Percentiles rank a stretch among this genome's conserved stretches.
phyloP scores from a whole-genome alignment of 1,140 invertebrate species.

The Apis cerana region DNA sequence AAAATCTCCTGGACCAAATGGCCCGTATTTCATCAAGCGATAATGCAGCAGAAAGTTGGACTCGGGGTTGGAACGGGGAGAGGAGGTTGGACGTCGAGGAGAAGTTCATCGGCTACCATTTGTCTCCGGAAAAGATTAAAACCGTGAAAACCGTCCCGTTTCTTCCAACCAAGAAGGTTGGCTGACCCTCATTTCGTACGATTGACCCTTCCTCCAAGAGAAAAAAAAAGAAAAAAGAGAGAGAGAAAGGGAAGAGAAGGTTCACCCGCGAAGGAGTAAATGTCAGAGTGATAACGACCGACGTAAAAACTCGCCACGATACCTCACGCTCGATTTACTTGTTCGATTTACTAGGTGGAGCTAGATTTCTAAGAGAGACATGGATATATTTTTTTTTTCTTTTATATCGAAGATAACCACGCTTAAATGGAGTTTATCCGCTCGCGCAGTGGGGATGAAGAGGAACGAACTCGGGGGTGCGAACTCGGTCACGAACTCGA shows the following conservation, averaged over 20 bases:
- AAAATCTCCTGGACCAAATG: not conserved
- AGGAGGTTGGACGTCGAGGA: not conserved
- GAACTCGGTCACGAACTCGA: no score
- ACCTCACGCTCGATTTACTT: slow-evolving; percentile 49
- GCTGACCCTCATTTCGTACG: slow-evolving; percentile 15
- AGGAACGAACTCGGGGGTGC: not conserved
- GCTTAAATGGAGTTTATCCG: slow-evolving; percentile 19
- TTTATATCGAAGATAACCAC: slow-evolving; percentile 9
- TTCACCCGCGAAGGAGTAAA: not conserved
- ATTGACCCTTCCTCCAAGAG: not conserved
- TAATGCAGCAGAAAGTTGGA: not conserved
- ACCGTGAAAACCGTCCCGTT: not conserved
- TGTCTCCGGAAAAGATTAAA: slow-evolving; percentile 10
- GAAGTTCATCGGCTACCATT: not conserved
- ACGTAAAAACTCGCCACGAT: slow-evolving; percentile 17
- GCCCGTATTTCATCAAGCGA: not conserved
- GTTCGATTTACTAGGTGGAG: slow-evolving; percentile 6
- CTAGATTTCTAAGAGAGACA: slow-evolving; percentile 20
- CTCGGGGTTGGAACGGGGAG: not conserved
- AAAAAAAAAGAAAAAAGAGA: not conserved
- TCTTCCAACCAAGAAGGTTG: not conserved
- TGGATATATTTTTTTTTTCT: not conserved
- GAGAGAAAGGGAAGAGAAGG: not conserved
- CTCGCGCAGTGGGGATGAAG: not conserved
- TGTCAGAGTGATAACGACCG: slow-evolving; percentile 12